Evolutionary conservation across 35 echinoderm and acorn worm species (phyloP), one percentile per base, ranked within the genome.

Genomic region (Heliocidaris tuberculata): DNA sequence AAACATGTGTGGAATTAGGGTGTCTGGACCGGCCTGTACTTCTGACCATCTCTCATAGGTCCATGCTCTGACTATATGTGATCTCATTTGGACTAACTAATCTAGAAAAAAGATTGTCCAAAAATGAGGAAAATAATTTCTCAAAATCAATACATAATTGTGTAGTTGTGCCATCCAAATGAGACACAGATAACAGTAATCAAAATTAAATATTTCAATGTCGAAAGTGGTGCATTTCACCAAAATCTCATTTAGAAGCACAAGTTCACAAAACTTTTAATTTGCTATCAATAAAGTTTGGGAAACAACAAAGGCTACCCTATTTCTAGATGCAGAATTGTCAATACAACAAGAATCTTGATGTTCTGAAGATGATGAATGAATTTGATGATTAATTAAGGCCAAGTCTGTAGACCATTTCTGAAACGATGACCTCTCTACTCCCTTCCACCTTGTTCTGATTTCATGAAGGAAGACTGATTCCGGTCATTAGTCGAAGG

Each of bases 361-460:
- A 78, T 78, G 65, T 78, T 7, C 27, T n/a, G 65, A 27, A 78
- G 27, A 78, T 78, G 65, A 78, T 78, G 21, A 78, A 78, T n/a
- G 19, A n/a, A 19, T 78, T n/a, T 78, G 65, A 78, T n/a, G 65
- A 78, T 78, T 78, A 78, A 78, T 78, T 78, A 78, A 78, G 65
- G 65, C 65, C 65, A n/a, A 78, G 27, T 27, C 65, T 78, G 27
- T 78, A n/a, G 65, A 5, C 65, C 19, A n/a, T n/a, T 78, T 27
- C 65, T 78, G n/a, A 78, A n/a, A 78, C 65, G 7, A 78, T n/a
- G 65, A 78, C 65, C 65, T 78, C 65, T 78, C 61, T 24, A n/a
- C 21, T 19, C 65, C 65, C 27, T 19, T 56, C 52, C 65, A 78
- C 65, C 65, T 78, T 78, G 65, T 78, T 78, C 4, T n/a, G 65